Conservation (phyloP, 1,140 invertebrate species). For the Dryas iulia region DNA sequence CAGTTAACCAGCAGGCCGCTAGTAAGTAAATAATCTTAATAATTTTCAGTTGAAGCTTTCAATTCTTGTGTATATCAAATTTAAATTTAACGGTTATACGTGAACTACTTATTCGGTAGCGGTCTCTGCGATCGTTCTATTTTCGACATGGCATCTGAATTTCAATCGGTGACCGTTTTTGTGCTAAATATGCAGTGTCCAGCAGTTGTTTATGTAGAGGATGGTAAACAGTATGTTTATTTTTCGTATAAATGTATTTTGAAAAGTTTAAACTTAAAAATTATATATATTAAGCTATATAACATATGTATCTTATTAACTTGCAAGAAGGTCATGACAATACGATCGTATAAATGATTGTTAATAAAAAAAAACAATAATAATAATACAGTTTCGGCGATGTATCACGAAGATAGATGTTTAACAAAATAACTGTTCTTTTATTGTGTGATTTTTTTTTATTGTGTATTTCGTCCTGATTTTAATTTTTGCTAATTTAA, state of each 20-base stretch:
- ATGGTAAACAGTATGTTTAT: conserved; percentile 39
- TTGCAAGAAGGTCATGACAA: not conserved
- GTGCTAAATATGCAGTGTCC: conserved; percentile 63
- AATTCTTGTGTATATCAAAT: not conserved
- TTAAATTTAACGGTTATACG: conserved; percentile 10
- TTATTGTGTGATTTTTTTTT: too few species aligned
- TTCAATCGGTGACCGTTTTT: conserved; percentile 61
- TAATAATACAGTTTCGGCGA: too few species aligned
- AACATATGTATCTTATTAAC: not conserved
- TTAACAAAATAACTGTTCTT: too few species aligned
- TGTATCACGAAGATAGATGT: too few species aligned
- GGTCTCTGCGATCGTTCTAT: conserved; percentile 53
- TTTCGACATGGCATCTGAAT: conserved; percentile 60
- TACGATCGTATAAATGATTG: not conserved
- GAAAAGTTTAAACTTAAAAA: not conserved
- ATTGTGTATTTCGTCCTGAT: too few species aligned
- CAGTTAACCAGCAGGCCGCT: too few species aligned
- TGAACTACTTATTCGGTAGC: conserved; percentile 36
- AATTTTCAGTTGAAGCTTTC: not conserved
- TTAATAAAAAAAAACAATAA: not conserved
- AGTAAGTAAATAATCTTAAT: too few species aligned
- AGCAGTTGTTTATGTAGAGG: conserved; percentile 50
- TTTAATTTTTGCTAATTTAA: too few species aligned
- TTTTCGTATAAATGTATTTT: conserved; percentile 2
- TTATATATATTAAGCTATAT: too few species aligned